phyloP scores from a whole-genome alignment of 92 coral and sea anemone genomes.

The Anthopleura xanthogrammica region DNA sequence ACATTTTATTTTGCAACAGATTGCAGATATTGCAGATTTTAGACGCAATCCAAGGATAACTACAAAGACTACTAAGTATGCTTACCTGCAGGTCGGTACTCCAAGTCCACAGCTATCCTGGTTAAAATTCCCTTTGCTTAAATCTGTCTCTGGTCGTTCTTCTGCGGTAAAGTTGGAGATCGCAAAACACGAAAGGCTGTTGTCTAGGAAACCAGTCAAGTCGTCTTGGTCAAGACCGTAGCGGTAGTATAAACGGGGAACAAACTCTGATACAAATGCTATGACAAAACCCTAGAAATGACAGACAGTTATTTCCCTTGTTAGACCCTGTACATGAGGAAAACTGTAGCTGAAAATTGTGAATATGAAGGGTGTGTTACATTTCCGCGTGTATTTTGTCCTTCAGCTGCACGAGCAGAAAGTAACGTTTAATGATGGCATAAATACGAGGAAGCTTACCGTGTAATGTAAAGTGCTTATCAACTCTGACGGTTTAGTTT shows the following conservation, averaged over 20 bases:
- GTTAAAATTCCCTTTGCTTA: constrained; percentile 23
- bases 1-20: too few relatives aligned
- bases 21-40: too few relatives aligned
- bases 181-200: constrained; percentile 82
- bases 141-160: constrained; percentile 44
- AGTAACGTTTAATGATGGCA: too few relatives aligned
- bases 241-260: constrained; percentile 87
- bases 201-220: constrained; percentile 73
- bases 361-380: too few relatives aligned
- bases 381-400: too few relatives aligned
- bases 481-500: background rate
- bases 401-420: too few relatives aligned
- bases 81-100: constrained; percentile 79
- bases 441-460: too few relatives aligned
- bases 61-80: background rate
- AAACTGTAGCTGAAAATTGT: too few relatives aligned
- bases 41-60: too few relatives aligned
- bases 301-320: background rate
- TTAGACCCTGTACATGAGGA: too few relatives aligned
- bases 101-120: constrained; percentile 79
- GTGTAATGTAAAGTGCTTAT: too few relatives aligned
- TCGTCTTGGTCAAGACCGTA: constrained; percentile 52
- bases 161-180: constrained; percentile 46
- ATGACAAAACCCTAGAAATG: constrained; percentile 77
- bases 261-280: constrained; percentile 97